Base-by-base conservation (phyloP, 1,140 invertebrate species). In the Aphelinus certus region DNA sequence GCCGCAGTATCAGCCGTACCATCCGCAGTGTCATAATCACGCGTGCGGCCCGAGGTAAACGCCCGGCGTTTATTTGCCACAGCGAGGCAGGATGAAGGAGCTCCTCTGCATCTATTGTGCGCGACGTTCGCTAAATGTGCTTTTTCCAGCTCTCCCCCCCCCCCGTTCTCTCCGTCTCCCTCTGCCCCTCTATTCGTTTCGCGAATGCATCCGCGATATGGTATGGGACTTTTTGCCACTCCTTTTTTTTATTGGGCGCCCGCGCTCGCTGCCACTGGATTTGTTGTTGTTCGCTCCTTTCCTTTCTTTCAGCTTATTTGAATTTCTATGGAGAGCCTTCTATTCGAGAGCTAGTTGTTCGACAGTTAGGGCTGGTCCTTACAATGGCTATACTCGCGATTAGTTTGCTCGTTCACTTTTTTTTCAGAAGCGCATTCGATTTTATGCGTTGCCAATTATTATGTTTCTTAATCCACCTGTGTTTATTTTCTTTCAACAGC, bases 21-120 rank as follows among this genome's bases (percentile, higher is more conserved):
- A 26, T 26, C 26, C 68, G 48, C 26, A 56, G 71, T 66, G 63
- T 68, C 68, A 74, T 74, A 68, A 62, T 68, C 65, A 68, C 64
- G 63, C 56, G 63, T 73, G 63, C 48, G 63, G 55, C 49, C 42
- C 58, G 46, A 73, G 56, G 56, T 73, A 73, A 71, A 62, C 53
- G 49, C 7, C 42, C 43, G 68, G 10, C 58, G 61, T 62, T 71
- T 58, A 71, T 71, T 71, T 71, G 67, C 56, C 26, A 26, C 26
- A 26, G 75, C 58, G 76, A 75, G 51, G 68, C 77, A 79, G 76
- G 82, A 81, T 81, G 80, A 73, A 73, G 63, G 71, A 73, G 63
- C 42, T 65, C 55, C 10, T 65, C 53, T 9, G n/a, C n/a, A 5
- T 58, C 70, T 46, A 71, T 71, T 71, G 70, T 71, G n/a, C 43